Evolutionary conservation across 2,888 invertebrate species (phyloP), one percentile per base, ranked within the genome.

Genomic region (Mesorhabditis sp.): DNA sequence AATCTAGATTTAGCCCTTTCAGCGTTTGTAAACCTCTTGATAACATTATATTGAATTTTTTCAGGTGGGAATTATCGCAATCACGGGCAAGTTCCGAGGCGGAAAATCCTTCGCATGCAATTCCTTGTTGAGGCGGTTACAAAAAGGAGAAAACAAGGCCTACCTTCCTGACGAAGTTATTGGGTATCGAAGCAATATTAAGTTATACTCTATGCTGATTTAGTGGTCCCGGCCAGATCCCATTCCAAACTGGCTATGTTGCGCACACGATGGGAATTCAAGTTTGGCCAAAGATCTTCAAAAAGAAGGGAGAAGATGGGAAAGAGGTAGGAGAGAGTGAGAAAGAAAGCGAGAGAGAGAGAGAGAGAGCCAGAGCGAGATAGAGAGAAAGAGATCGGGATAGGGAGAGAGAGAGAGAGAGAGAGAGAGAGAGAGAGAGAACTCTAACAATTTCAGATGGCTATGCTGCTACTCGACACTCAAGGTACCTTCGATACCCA

Each of bases 251-350:
- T n/a, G 58, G 58, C 58, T 50, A 13, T n/a, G 7, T n/a, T 10
- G 58, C 58, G 58, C 58, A 50, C 58, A 50, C 58, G n/a, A 50
- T 13, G n/a, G 58, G 58, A 10, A 50, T 50, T 50, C 58, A 50
- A 50, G 58, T 50, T n/a, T 50, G 58, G 58, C 7, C 58, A 13
- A n/a, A 50, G 58, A n/a, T 50, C 58, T 50, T 50, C n/a, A 13
- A 10, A n/a, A 50, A 10, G n/a, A 50, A 13, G 7, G 58, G n/a
- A 13, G 58, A 50, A n/a, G n/a, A 50, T 50, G 58, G 58, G 2
- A n/a, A 50, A 50, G 58, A 50, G 58, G 58, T 50, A 28, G 28
- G 28, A 28, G 28, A 28, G 28, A 28, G 28, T 28, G 28, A 28
- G 28, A 28, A 28, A 28, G 28, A 28, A 28, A 28, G 28, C 28